These are phyloP conservation scores for Mycetomoellerius zeteki DNA, from an alignment of 1,140 invertebrate species.

Conservation along the genomic window DNA sequence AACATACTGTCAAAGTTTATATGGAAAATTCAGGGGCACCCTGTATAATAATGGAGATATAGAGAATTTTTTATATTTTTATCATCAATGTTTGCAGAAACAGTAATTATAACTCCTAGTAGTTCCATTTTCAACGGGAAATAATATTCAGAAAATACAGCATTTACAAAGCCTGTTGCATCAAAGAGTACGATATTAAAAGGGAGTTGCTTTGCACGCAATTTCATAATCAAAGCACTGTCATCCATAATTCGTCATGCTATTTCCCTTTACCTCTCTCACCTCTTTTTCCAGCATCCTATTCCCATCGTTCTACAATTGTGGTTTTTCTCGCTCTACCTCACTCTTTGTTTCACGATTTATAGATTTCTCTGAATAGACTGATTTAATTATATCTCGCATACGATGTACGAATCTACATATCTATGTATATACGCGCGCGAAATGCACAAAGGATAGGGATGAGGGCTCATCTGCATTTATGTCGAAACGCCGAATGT, in stretches of 20 bases:
- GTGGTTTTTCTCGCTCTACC: constrained; percentile 18
- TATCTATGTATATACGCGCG: not conserved
- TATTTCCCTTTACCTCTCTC: not conserved
- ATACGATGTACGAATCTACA: not conserved
- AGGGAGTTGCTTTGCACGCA: not conserved
- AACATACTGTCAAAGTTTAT: too few species aligned
- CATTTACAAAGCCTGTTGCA: not conserved
- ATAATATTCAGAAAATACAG: constrained; percentile 1
- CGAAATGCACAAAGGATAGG: constrained; percentile 9
- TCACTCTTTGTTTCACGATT: constrained; percentile 12
- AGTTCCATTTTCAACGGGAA: not conserved
- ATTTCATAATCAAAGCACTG: constrained; percentile 30
- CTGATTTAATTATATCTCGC: constrained; percentile 47
- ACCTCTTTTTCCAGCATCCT: not conserved
- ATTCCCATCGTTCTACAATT: not conserved
- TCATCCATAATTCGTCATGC: constrained; percentile 24
- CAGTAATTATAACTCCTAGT: not conserved
- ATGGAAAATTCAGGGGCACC: too few species aligned
- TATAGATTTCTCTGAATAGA: constrained; percentile 16
- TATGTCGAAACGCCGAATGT: constrained; percentile 30
- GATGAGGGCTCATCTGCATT: constrained; percentile 7
- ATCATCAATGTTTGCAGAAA: not conserved
- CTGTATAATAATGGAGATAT: not conserved
- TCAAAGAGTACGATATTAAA: constrained; percentile 15
- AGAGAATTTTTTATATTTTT: not conserved